These are phyloP conservation scores for Hydroisotoma schaefferi DNA, from an alignment of 2,888 invertebrate species.

Conservation along the genomic window DNA sequence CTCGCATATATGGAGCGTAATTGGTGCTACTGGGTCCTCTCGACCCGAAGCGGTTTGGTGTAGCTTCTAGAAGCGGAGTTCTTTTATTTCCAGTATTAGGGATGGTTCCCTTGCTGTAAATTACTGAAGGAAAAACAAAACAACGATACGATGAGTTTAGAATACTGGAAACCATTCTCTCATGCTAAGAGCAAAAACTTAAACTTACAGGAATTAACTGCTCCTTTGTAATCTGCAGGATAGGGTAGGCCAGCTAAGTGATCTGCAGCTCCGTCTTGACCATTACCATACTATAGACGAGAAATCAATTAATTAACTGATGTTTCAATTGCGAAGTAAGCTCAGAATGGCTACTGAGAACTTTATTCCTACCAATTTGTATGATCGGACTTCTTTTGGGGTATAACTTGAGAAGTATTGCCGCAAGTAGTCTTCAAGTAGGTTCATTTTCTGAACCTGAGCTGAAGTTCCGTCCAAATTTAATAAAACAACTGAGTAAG, in stretches of 20 bases:
- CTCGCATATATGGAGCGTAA: too few relatives aligned
- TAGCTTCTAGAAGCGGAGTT: not conserved
- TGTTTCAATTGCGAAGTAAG: not conserved
- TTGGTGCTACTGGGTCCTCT: too few relatives aligned
- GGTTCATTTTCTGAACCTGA: slow-evolving; percentile 20
- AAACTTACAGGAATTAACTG: slow-evolving; percentile 3
- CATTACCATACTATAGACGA: slow-evolving; percentile 28
- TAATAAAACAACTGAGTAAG: too few relatives aligned
- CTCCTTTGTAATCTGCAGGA: not conserved
- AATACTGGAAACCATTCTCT: too few relatives aligned
- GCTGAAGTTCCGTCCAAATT: too few relatives aligned
- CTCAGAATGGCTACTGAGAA: not conserved
- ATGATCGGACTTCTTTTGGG: slow-evolving; percentile 22
- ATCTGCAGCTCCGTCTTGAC: slow-evolving; percentile 28
- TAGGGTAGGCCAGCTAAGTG: slow-evolving; percentile 19
- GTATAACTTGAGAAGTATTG: slow-evolving; percentile 28
- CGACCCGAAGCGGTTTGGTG: too few relatives aligned
- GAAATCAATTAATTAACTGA: slow-evolving; percentile 1
- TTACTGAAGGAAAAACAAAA: too few relatives aligned
- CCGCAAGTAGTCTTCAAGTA: slow-evolving; percentile 24
- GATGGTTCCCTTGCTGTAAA: too few relatives aligned
- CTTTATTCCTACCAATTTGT: slow-evolving; percentile 24
- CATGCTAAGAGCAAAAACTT: too few relatives aligned
- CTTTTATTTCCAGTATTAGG: too few relatives aligned
- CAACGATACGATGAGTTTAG: too few relatives aligned